A percentile compares a stretch with the other conserved stretches of the same genome.
Evolutionary conservation across 1,140 invertebrate genomes (phyloP).

Genomic region (Cotesia glomerata): DNA sequence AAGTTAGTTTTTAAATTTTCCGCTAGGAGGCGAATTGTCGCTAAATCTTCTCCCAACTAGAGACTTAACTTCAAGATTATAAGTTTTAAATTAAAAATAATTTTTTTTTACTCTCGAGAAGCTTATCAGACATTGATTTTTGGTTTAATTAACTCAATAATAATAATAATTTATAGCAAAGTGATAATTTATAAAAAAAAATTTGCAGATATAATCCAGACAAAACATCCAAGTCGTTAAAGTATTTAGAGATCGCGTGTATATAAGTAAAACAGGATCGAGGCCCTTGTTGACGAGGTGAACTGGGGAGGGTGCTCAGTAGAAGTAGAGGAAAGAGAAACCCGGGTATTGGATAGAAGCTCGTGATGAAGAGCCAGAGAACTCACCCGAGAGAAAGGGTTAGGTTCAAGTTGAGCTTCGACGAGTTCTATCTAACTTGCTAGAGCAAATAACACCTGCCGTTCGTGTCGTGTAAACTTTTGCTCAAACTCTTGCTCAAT

Average conservation of each 20-base stretch:
- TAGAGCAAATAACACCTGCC: conserved; percentile 34
- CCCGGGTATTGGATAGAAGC: not conserved
- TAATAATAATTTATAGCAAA: not conserved
- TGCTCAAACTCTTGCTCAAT: conserved; percentile 26
- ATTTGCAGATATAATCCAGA: conserved; percentile 20
- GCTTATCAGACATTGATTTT: too few relatives aligned
- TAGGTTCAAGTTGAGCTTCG: conserved; percentile 16
- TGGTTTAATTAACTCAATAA: not conserved
- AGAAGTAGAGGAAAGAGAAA: not conserved
- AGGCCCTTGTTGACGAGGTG: not conserved
- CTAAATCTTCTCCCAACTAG: too few relatives aligned
- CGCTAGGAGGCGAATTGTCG: too few relatives aligned
- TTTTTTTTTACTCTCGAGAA: too few relatives aligned
- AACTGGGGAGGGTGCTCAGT: not conserved
- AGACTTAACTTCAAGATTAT: too few relatives aligned
- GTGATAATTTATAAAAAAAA: conserved; percentile 11
- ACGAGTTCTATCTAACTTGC: conserved; percentile 34
- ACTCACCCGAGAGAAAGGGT: not conserved
- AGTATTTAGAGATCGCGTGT: conserved; percentile 25
- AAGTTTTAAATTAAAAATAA: too few relatives aligned
- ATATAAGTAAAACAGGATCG: not conserved
- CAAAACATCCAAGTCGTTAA: conserved; percentile 24
- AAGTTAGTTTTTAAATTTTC: too few relatives aligned
- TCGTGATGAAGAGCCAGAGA: not conserved
- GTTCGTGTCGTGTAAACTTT: conserved; percentile 35